Evolutionary conservation across 2,113 vertebrate species (phyloP).

Genomic region (Nothoprocta perdicaria): DNA sequence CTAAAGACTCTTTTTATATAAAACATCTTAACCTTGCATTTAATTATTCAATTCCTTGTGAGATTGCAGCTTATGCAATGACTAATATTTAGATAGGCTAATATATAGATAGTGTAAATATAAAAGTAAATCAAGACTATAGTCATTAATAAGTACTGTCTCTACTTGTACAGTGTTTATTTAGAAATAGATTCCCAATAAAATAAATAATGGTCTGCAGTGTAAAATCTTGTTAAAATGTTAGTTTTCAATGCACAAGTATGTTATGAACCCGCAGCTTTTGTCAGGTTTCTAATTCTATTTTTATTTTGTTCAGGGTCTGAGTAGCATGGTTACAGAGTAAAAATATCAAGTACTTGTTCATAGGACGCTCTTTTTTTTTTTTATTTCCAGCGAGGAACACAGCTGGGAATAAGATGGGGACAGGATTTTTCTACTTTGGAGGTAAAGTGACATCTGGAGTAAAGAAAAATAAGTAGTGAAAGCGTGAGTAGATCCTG

Average conservation of each 20-base stretch:
- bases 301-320: not conserved
- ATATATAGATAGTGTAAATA: not conserved
- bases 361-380: not conserved
- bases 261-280: not conserved
- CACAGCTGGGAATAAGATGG: not conserved
- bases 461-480: not conserved
- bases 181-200: not conserved
- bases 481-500: not conserved
- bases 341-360: not conserved
- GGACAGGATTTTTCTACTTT: not conserved
- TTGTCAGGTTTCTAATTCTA: not conserved
- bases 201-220: not conserved
- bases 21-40: not conserved
- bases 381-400: too few species aligned
- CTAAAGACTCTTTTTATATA: not conserved
- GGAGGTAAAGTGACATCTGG: not conserved
- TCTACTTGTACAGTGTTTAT: not conserved
- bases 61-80: not conserved
- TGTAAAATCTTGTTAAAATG: not conserved
- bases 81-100: not conserved
- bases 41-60: not conserved
- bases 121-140: not conserved
- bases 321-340: not conserved
- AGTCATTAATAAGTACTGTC: not conserved
- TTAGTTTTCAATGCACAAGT: not conserved